Evolutionary conservation across 2,113 vertebrate genomes (phyloP).

Genomic region (Delphinapterus leucas): DNA sequence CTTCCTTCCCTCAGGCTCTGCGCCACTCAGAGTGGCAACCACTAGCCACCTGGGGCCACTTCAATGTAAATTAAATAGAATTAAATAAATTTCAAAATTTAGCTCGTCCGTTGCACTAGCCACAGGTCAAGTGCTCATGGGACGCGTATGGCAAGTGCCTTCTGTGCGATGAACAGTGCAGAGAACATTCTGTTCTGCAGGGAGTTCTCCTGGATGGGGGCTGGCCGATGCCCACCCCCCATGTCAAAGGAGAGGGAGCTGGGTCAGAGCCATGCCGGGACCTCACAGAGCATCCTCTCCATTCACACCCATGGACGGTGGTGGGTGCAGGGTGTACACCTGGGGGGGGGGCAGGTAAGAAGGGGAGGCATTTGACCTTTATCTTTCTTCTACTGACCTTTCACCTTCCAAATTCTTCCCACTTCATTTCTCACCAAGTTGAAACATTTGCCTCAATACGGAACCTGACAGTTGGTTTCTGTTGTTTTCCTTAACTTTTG

Average conservation of each 20-base stretch:
- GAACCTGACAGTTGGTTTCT: not conserved
- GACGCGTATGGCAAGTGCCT: not conserved
- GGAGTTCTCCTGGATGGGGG: fast-evolving
- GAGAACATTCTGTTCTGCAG: not conserved
- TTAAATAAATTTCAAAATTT: not conserved
- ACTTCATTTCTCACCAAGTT: not conserved
- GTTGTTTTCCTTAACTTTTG: not conserved
- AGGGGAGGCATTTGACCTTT: fast-evolving
- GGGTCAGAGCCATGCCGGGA: not conserved
- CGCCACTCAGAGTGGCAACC: not conserved
- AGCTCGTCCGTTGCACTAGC: not conserved
- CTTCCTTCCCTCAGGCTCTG: not conserved
- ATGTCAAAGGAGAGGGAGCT: not conserved
- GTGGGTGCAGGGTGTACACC: not conserved
- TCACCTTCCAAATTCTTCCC: not conserved
- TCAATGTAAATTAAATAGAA: not conserved
- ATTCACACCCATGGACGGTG: not conserved
- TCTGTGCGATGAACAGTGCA: not conserved
- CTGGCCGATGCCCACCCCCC: not conserved
- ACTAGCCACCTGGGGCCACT: not conserved
- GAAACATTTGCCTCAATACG: not conserved
- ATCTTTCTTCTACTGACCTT: not conserved
- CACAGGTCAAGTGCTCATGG: not conserved
- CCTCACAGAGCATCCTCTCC: not conserved
- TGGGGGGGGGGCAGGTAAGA: no score